A percentile compares a stretch with the other conserved stretches of the same genome.
Evolutionary conservation across 37 sponge, comb jelly and placozoan species (phyloP).

Genomic region (Crambe crambe): DNA sequence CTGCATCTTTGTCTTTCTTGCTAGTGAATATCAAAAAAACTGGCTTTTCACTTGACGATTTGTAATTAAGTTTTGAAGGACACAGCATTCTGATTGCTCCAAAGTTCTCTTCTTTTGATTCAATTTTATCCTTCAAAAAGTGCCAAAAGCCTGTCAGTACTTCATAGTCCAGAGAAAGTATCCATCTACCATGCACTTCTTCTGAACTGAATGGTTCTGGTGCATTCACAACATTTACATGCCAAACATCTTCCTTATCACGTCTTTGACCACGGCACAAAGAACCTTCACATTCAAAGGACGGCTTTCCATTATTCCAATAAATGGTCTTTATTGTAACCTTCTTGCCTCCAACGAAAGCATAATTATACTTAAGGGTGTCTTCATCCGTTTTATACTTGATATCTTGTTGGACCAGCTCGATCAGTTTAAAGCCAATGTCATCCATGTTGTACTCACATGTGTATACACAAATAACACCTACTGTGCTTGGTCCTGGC

Average conservation of each 20-base stretch:
- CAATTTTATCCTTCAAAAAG: not conserved
- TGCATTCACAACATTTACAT: not conserved
- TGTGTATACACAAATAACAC: constrained; percentile 46
- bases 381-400: constrained; percentile 68
- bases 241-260: not conserved
- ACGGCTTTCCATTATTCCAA: constrained; percentile 68
- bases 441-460: constrained; percentile 45
- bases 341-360: constrained; percentile 15
- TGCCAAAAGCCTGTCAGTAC: not conserved
- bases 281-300: constrained; percentile 1
- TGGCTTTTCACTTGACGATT: not conserved
- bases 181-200: not conserved
- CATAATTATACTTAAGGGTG: constrained; percentile 17
- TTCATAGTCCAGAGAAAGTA: not conserved
- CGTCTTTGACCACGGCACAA: not conserved
- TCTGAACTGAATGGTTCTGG: not conserved
- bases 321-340: constrained; percentile 40
- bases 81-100: not conserved
- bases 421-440: constrained; percentile 50
- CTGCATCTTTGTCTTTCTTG: not conserved
- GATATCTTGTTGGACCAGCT: constrained; percentile 56
- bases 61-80: not conserved
- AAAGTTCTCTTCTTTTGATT: not conserved
- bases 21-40: not conserved
- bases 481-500: not conserved